Conservation (phyloP, 2,113 vertebrate species). For the Meriones unguiculatus region DNA sequence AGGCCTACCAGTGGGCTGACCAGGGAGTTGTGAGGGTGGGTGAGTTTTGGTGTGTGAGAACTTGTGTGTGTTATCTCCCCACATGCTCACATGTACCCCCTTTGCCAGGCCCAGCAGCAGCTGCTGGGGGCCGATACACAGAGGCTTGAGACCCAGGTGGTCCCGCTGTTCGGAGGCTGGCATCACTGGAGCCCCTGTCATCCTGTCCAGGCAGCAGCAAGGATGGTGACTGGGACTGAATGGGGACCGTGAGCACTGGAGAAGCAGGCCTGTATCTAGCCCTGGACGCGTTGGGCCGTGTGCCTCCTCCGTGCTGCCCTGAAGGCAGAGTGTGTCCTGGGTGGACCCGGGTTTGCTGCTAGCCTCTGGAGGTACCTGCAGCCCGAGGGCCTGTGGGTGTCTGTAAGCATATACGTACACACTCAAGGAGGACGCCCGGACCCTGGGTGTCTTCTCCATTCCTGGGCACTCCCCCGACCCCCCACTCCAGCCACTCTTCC, state of each 20-base stretch:
- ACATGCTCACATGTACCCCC: neutral
- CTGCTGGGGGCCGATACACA: neutral
- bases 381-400: neutral
- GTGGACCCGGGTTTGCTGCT: constrained; percentile 61
- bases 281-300: neutral
- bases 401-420: neutral
- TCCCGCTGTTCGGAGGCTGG: neutral
- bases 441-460: neutral
- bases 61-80: neutral
- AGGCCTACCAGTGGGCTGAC: neutral
- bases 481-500: neutral
- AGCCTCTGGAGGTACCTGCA: constrained; percentile 5
- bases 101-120: constrained; percentile 51
- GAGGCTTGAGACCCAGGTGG: constrained; percentile 59
- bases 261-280: neutral
- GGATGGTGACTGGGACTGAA: constrained; percentile 88
- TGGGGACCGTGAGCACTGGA: constrained; percentile 46
- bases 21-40: neutral
- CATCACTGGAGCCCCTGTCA: neutral
- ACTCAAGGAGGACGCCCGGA: neutral
- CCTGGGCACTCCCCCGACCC: neutral
- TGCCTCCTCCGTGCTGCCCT: rapidly evolving
- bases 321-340: constrained; percentile 67
- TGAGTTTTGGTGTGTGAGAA: neutral
- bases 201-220: constrained; percentile 88